Evolutionary conservation across 2,113 vertebrate species (phyloP), one percentile per base, ranked within the genome.

Genomic region (Nothocercus nigrocapillus): DNA sequence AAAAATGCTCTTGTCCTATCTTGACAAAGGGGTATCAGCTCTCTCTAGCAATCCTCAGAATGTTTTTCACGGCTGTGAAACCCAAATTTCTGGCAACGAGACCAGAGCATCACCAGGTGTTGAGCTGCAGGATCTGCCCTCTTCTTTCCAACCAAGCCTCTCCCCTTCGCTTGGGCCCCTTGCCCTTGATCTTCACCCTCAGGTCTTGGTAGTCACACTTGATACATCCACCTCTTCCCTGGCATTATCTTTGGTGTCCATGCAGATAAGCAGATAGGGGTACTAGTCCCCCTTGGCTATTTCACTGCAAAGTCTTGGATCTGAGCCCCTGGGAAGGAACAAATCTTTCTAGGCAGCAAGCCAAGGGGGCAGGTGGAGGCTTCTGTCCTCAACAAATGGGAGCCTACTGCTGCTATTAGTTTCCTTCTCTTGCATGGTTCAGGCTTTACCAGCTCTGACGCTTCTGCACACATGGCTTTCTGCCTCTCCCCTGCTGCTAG

Each of bases 291-390:
- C 69, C 44, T 20, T 81, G 44, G 69, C 6, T 1, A 20, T 49
- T 77, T 53, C 64, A 74, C 51, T 87, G 64, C 47, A 76, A 3
- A 36, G n/a, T 45, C 53, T 91, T 94, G 94, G 66, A 93, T 76
- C 34, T 75, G 51, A 63, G 85, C n/a, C 82, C 13, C 53, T 88
- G 82, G 79, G 62, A 75, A 88, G 56, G 30, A 85, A 61, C 28
- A 67, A 44, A 79, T 49, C 0, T 0, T 42, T 91, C 53, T 25
- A 64, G 70, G 79, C 1, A 68, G 32, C 51, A 79, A 90, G 90
- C 72, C 93, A 95, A 93, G 63, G 6, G 72, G 38, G 67, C 89
- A 90, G 85, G 93, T 90, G 82, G 75, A 72, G 67, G 3, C 82
- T 94, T 73, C 53, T 72, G 68, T 77, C 80, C 80, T 83, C 72